Conservation (phyloP, 2,888 invertebrate genomes). For the Eupithecia subumbrata region DNA sequence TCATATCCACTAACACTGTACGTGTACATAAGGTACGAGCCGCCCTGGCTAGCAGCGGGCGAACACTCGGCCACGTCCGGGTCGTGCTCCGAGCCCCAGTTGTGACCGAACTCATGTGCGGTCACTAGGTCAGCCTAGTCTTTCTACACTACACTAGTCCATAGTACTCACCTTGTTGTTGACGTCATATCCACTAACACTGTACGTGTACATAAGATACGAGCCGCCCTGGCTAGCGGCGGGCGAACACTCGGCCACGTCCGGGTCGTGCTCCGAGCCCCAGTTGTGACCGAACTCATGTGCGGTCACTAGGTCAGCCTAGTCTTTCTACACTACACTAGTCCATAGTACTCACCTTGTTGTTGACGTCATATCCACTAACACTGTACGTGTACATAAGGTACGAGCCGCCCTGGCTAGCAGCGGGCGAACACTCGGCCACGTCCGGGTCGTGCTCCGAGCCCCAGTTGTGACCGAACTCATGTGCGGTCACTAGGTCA, state of each 20-base stretch:
- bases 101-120: constrained; percentile 98
- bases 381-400: constrained; percentile 98
- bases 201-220: constrained; percentile 98
- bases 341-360: constrained; percentile 65
- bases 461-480: constrained; percentile 99
- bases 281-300: constrained; percentile 99
- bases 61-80: constrained; percentile 98
- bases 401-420: constrained; percentile 97
- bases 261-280: constrained; percentile 99
- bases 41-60: constrained; percentile 96
- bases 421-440: constrained; percentile 97
- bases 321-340: too few relatives aligned
- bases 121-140: constrained; percentile 95
- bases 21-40: constrained; percentile 98
- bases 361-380: constrained; percentile 97
- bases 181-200: constrained; percentile 97
- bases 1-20: constrained; percentile 98
- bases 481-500: constrained; percentile 97
- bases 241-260: constrained; percentile 97
- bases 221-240: constrained; percentile 97
- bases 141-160: too few relatives aligned
- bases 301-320: too few relatives aligned
- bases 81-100: constrained; percentile 99
- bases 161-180: constrained; percentile 86
- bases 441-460: constrained; percentile 99